phyloP scores from a whole-genome alignment of 2,888 invertebrate genomes.

The Lasioglossum figueresi region DNA sequence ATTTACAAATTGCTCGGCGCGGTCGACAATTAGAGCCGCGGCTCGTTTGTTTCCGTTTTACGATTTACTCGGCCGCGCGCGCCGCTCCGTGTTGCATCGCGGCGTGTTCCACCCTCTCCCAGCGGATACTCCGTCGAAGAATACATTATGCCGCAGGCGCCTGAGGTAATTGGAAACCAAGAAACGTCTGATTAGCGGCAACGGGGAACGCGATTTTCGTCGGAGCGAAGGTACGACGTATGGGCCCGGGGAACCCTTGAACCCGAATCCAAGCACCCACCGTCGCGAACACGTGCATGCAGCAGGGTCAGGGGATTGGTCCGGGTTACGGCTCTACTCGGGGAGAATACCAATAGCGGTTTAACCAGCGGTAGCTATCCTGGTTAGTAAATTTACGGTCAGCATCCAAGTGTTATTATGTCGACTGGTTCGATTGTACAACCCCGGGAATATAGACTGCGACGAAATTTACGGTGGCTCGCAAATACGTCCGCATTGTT shows the following conservation, averaged over 20 bases:
- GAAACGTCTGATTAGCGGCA: conserved; percentile 35
- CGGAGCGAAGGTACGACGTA: conserved; percentile 12
- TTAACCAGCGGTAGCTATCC: conserved; percentile 63
- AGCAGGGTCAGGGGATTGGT: conserved; percentile 9
- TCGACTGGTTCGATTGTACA: conserved; percentile 74
- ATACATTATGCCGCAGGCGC: conserved; percentile 13
- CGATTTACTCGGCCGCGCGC: conserved; percentile 29
- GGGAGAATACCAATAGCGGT: conserved; percentile 74
- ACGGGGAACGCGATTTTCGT: conserved; percentile 32
- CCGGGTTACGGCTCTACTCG: conserved; percentile 39
- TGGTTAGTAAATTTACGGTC: conserved; percentile 74
- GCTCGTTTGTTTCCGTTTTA: conserved; percentile 41
- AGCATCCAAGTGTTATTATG: conserved; percentile 76
- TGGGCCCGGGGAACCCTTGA: background rate
- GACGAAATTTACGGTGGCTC: conserved; percentile 69
- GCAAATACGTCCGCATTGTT: conserved; percentile 54
- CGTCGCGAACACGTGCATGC: conserved; percentile 28
- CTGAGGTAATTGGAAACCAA: conserved; percentile 28
- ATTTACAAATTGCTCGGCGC: conserved; percentile 47
- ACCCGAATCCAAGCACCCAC: background rate
- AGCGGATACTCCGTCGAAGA: conserved; percentile 9
- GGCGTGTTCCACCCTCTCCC: background rate
- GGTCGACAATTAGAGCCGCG: conserved; percentile 29
- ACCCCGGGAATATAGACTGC: conserved; percentile 67
- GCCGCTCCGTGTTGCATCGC: background rate